Percentiles rank a stretch among this genome's conserved stretches.
These are phyloP conservation scores for Ophioninae sp. DNA, from an alignment of 2,888 invertebrate species.

Conservation along the genomic window DNA sequence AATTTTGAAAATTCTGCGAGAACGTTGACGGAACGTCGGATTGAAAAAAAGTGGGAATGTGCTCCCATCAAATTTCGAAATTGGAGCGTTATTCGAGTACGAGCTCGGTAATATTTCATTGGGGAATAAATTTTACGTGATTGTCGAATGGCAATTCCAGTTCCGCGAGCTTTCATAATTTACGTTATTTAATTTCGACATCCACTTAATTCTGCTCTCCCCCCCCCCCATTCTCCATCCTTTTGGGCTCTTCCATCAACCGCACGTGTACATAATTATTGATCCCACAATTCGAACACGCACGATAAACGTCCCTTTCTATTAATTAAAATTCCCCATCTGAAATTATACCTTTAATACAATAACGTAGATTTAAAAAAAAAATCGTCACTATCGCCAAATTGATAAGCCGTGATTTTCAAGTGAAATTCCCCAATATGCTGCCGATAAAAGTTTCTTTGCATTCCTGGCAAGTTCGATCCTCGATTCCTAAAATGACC, in stretches of 20 bases:
- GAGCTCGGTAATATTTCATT: not conserved
- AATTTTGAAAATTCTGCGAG: not conserved
- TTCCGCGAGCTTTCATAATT: not conserved
- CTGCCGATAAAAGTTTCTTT: not conserved
- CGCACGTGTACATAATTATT: not conserved
- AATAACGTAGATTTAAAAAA: not conserved
- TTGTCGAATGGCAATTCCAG: not conserved
- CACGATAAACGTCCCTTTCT: slow-evolving; percentile 1
- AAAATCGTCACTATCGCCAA: not conserved
- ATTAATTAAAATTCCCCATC: slow-evolving; percentile 34
- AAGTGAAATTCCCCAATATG: not conserved
- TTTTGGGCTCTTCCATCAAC: not conserved
- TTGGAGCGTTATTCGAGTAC: not conserved
- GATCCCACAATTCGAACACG: not conserved
- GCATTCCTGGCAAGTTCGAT: not conserved
- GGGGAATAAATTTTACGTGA: not conserved
- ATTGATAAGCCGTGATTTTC: not conserved
- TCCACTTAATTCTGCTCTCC: not conserved
- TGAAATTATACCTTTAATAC: not conserved
- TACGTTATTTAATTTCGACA: not conserved
- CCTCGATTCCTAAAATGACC: not conserved
- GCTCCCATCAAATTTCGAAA: not conserved
- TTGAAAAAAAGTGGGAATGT: not conserved
- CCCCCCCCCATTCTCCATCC: not conserved
- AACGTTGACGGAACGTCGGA: not conserved